Percentiles rank a stretch among this genome's conserved stretches.
phyloP scores from a whole-genome alignment of 2,888 invertebrate species.

The Dicycla oo region DNA sequence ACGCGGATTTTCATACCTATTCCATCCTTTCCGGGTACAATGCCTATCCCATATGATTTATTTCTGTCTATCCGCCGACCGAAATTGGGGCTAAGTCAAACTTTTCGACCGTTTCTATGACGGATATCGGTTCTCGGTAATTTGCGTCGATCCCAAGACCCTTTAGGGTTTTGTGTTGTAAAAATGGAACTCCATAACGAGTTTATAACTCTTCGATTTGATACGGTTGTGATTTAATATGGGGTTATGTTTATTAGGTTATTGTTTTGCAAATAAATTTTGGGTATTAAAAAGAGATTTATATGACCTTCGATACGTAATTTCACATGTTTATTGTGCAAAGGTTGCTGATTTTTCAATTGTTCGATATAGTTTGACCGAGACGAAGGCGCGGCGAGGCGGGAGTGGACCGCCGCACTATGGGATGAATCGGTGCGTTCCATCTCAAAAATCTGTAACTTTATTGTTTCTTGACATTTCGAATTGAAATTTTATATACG shows the following conservation, averaged over 20 bases:
- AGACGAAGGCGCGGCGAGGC: too few species aligned
- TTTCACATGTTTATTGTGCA: background rate
- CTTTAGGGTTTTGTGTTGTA: constrained; percentile 39
- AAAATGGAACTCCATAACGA: constrained; percentile 48
- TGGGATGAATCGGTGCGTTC: background rate
- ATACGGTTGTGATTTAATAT: constrained; percentile 25
- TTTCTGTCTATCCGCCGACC: constrained; percentile 68
- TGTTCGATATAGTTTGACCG: too few species aligned
- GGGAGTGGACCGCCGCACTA: too few species aligned
- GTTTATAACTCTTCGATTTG: constrained; percentile 51
- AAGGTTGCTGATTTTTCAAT: background rate
- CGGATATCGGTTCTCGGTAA: constrained; percentile 50
- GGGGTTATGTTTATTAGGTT: constrained; percentile 23
- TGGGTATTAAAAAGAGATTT: background rate
- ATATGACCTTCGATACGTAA: background rate
- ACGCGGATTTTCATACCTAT: constrained; percentile 50
- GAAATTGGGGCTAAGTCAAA: constrained; percentile 57
- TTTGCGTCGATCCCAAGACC: constrained; percentile 47
- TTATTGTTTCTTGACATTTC: background rate
- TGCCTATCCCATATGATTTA: constrained; percentile 76
- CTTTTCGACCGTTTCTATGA: constrained; percentile 59
- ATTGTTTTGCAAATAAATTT: constrained; percentile 39
- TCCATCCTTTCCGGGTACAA: constrained; percentile 64
- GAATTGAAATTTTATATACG: background rate
- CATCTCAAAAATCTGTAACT: background rate